phyloP scores from a whole-genome alignment of 2,797 vertebrate genomes.

The Clarias fuscus region DNA sequence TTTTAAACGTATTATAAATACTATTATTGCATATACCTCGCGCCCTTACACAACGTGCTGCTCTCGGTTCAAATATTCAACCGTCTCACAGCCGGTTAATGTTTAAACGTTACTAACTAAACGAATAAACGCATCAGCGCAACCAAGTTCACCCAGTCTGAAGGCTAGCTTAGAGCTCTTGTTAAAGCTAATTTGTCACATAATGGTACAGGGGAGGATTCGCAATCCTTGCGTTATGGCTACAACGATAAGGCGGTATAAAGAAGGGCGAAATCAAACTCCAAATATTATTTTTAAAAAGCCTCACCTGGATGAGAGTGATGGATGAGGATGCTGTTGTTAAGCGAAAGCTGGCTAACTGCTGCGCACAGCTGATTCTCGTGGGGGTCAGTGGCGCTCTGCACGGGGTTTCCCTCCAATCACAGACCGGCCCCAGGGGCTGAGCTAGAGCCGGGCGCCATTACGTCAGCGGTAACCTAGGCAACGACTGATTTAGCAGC shows the following conservation, averaged over 20 bases:
- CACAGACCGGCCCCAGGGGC: constrained; percentile 78
- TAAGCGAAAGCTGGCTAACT: constrained; percentile 53
- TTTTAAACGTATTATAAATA: too few relatives aligned
- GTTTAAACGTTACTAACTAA: neutral
- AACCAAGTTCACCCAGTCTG: neutral
- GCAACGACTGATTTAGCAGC: constrained; percentile 74
- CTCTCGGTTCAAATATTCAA: neutral
- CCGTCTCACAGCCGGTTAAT: too few relatives aligned
- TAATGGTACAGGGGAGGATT: neutral
- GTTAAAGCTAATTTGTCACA: neutral
- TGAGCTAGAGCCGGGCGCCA: constrained; percentile 72
- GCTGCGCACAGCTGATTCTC: constrained; percentile 77
- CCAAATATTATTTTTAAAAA: neutral
- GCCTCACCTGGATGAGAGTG: constrained; percentile 68
- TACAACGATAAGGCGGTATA: neutral
- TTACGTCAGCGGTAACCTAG: constrained; percentile 89
- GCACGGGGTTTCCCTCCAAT: constrained; percentile 97
- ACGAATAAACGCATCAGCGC: neutral
- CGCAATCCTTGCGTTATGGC: neutral
- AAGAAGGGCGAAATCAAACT: neutral
- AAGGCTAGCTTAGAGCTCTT: neutral
- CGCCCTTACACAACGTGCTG: neutral
- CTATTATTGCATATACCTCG: too few relatives aligned
- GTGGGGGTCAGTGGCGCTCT: constrained; percentile 62
- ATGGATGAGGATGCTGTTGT: constrained; percentile 58